phyloP scores from a whole-genome alignment of 2,888 invertebrate genomes.

The Eupelmus urozonus region DNA sequence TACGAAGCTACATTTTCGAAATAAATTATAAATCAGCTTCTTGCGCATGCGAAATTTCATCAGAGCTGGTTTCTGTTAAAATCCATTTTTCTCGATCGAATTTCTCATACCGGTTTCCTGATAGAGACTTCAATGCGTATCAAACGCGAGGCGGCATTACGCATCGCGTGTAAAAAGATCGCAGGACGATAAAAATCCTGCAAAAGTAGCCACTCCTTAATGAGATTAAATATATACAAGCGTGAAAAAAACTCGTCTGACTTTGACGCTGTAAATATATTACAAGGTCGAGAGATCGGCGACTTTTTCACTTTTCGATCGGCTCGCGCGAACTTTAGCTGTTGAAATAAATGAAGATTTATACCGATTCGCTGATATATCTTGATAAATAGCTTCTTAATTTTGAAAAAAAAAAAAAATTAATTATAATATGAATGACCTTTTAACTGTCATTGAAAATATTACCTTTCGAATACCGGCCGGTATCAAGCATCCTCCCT shows the following conservation, averaged over 20 bases:
- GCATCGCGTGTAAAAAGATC: not conserved
- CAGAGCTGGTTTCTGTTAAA: conserved; percentile 33
- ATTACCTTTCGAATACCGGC: no score
- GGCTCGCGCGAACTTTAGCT: not conserved
- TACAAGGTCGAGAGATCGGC: conserved; percentile 30
- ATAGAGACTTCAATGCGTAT: not conserved
- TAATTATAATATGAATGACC: no score
- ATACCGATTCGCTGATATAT: no score
- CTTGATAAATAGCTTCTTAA: not conserved
- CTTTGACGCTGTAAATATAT: conserved; percentile 28
- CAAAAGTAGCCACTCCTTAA: not conserved
- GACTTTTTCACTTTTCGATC: conserved; percentile 11
- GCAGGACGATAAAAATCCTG: not conserved
- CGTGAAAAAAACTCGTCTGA: conserved; percentile 5
- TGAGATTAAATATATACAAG: not conserved
- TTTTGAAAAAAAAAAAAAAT: not conserved
- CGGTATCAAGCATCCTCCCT: no score
- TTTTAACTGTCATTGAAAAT: no score
- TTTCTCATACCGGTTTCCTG: conserved; percentile 50
- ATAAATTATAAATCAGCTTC: conserved; percentile 24
- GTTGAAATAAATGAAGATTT: no score
- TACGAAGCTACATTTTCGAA: conserved; percentile 24
- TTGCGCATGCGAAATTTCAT: conserved; percentile 49
- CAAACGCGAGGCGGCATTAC: conserved; percentile 3
- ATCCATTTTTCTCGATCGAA: conserved; percentile 35